A percentile compares a stretch with the other conserved stretches of the same genome.
phyloP scores from a whole-genome alignment of 2,113 vertebrate species.

The Zeus faber region DNA sequence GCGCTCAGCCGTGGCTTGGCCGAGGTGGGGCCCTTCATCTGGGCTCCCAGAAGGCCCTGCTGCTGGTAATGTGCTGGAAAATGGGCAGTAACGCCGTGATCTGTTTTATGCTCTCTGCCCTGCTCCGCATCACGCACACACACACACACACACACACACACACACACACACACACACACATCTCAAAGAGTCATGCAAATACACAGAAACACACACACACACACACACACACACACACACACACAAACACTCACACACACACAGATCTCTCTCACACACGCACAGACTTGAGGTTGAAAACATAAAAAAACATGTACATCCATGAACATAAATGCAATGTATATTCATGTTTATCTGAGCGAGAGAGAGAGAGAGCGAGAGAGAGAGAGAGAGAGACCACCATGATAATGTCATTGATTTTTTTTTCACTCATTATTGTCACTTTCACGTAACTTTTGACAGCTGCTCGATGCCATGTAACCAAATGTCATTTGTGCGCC shows the following conservation, averaged over 20 bases:
- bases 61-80: slow-evolving; percentile 69
- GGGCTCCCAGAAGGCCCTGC: slow-evolving; percentile 58
- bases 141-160: slow-evolving; percentile 2
- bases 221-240: not conserved
- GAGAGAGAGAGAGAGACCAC: not conserved
- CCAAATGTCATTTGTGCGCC: slow-evolving; percentile 5
- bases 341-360: no score
- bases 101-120: slow-evolving; percentile 56
- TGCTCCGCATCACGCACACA: slow-evolving; percentile 9
- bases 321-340: no score
- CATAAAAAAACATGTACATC: not conserved
- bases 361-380: not conserved
- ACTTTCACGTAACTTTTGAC: slow-evolving; percentile 8
- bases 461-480: slow-evolving; percentile 17
- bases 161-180: not conserved
- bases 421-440: not conserved
- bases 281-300: no score
- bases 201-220: not conserved
- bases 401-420: slow-evolving; percentile 6
- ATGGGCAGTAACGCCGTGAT: slow-evolving; percentile 59
- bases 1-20: slow-evolving; percentile 61
- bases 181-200: slow-evolving; percentile 2
- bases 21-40: slow-evolving; percentile 56
- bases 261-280: not conserved
- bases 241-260: slow-evolving; percentile 14